These are phyloP conservation scores for Ophioderma brevispina DNA, from an alignment of 35 echinoderm and acorn worm genomes.

Conservation along the genomic window DNA sequence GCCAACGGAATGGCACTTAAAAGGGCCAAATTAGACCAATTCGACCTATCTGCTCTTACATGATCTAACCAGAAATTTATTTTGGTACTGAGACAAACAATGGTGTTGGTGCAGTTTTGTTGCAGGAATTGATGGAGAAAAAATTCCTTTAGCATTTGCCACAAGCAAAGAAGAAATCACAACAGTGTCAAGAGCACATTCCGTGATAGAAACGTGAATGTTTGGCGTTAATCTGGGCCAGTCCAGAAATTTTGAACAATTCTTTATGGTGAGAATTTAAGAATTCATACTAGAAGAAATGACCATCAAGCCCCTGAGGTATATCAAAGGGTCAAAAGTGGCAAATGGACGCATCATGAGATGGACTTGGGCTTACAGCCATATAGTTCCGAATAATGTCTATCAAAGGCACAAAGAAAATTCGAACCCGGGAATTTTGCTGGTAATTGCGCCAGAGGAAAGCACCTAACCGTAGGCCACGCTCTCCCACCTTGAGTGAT, in stretches of 20 bases:
- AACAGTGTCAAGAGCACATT: conserved; percentile 26
- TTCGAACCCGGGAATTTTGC: conserved; percentile 39
- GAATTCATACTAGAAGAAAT: conserved; percentile 42
- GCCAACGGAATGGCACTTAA: conserved; percentile 52
- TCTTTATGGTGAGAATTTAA: conserved; percentile 42
- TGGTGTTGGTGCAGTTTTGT: conserved; percentile 46
- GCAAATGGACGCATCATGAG: conserved; percentile 50
- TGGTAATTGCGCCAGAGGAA: too few species aligned
- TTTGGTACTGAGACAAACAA: conserved; percentile 47
- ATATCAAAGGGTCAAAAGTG: conserved; percentile 4
- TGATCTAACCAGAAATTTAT: conserved; percentile 40
- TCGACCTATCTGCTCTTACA: conserved; percentile 48
- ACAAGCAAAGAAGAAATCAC: conserved; percentile 52
- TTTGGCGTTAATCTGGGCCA: conserved; percentile 56
- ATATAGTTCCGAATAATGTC: not conserved
- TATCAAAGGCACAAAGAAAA: conserved; percentile 52
- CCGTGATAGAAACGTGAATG: conserved; percentile 50
- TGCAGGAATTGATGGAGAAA: conserved; percentile 37
- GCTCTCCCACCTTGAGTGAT: too few species aligned
- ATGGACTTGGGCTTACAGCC: conserved; percentile 51
- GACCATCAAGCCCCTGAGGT: conserved; percentile 50
- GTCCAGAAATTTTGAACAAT: conserved; percentile 26
- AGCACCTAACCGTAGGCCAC: too few species aligned
- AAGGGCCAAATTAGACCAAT: conserved; percentile 20
- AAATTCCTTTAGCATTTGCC: conserved; percentile 48